Percentiles rank a stretch among this genome's conserved stretches.
Evolutionary conservation across 2,888 invertebrate genomes (phyloP).

Genomic region (Plebejus melissa): DNA sequence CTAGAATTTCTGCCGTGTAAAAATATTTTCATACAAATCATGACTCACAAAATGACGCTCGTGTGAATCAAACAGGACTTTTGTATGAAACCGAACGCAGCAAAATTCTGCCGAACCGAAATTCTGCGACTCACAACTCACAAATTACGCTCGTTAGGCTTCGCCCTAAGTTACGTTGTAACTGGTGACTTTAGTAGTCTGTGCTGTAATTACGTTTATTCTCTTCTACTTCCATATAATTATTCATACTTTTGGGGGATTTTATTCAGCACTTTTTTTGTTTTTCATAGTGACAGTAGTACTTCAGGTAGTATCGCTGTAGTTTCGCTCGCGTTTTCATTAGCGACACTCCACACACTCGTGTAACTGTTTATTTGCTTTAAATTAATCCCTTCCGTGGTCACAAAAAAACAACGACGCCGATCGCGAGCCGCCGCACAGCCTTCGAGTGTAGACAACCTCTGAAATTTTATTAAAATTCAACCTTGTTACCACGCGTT

Average conservation of each 20-base stretch:
- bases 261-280: not conserved
- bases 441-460: not conserved
- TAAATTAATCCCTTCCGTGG: conserved; percentile 73
- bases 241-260: not conserved
- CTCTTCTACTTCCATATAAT: not conserved
- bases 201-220: not conserved
- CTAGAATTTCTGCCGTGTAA: no score
- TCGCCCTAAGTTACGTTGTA: not conserved
- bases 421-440: conserved; percentile 45
- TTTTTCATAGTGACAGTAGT: not conserved
- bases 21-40: no score
- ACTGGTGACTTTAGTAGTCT: no score
- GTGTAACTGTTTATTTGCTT: conserved; percentile 57
- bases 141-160: no score
- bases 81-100: no score
- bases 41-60: no score
- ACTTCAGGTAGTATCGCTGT: not conserved
- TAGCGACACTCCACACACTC: conserved; percentile 32
- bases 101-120: no score
- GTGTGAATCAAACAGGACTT: no score
- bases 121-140: no score
- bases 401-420: conserved; percentile 63
- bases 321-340: conserved; percentile 24
- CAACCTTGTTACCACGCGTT: conserved; percentile 25
- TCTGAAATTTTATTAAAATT: conserved; percentile 27